Conservation (phyloP, 2,113 vertebrate genomes). For the Cyanoliseus patagonus region DNA sequence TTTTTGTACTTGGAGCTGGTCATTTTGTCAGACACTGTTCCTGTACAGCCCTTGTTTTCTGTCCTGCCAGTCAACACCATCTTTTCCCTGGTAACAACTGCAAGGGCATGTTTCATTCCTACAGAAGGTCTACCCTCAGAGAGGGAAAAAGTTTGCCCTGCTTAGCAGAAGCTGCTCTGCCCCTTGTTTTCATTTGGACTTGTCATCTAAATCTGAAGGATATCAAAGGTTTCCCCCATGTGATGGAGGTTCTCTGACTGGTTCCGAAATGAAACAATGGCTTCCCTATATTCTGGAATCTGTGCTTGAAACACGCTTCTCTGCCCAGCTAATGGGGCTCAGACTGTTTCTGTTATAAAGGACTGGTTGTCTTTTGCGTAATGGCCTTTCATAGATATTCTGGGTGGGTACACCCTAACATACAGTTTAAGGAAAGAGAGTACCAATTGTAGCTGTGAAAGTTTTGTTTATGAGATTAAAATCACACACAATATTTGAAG, state of each 20-base stretch:
- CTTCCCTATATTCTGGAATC: conserved; percentile 27
- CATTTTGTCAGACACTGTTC: background rate
- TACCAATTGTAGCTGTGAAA: background rate
- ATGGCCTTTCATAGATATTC: background rate
- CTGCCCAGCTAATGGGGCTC: background rate
- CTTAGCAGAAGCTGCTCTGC: background rate
- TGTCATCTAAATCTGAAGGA: background rate
- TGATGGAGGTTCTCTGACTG: background rate
- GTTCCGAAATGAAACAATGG: background rate
- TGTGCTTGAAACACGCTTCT: background rate
- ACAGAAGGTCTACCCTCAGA: background rate
- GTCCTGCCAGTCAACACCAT: background rate
- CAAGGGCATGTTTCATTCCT: background rate
- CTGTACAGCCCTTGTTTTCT: background rate
- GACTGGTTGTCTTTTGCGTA: background rate
- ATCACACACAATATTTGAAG: background rate
- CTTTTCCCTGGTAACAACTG: background rate
- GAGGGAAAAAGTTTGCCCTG: background rate
- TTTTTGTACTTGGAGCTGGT: background rate
- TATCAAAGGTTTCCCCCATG: background rate
- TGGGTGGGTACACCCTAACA: background rate
- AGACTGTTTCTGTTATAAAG: background rate
- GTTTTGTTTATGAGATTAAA: background rate
- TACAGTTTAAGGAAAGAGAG: background rate
- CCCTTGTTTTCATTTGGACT: background rate